Evolutionary conservation across 2,797 vertebrate genomes (phyloP), one percentile per base, ranked within the genome.

Genomic region (Hipposideros larvatus): DNA sequence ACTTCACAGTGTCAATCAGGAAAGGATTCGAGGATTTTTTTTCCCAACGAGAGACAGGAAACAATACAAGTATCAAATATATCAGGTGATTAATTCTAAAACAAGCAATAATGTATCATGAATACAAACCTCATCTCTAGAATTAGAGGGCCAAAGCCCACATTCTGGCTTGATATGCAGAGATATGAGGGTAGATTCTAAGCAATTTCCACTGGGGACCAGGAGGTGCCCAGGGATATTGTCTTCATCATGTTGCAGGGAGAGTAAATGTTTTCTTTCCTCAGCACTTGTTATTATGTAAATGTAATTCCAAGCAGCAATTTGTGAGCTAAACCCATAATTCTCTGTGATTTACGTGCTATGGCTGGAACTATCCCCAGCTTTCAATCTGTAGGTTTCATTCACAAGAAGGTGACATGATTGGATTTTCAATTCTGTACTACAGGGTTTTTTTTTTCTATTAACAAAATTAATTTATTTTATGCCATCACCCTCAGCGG

Each of bases 261-360:
- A 15, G 21, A 89, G 4, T 55, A 93, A 59, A 66, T 46, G 2
- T 15, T 75, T 79, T 74, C 66, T 79, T 77, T 83, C 28, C 43
- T 90, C 66, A 53, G 43, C 16, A 4, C 48, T 74, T 65, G 22
- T 34, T 87, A 55, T 91, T 66, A n/a, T 80, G n/a, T 63, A 95
- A 96, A 80, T 53, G 24, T 26, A 88, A 87, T 48, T 43, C 22
- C 11, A 66, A 55, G 5, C 7, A 92, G 57, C 41, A 89, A 85
- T 77, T 75, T 92, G 43, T 74, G 31, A 91, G 84, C 26, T 48
- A 87, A 80, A 82, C 46, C 73, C 78, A 66, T 74, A 92, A 93
- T 96, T 91, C 37, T 75, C 34, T 74, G 15, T 61, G 78, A 91
- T 59, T 95, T 43, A 87, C 63, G 13, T 83, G 13, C n/a, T 77